Evolutionary conservation across 2,888 invertebrate genomes (phyloP).

Genomic region (Cybosia mesomella): DNA sequence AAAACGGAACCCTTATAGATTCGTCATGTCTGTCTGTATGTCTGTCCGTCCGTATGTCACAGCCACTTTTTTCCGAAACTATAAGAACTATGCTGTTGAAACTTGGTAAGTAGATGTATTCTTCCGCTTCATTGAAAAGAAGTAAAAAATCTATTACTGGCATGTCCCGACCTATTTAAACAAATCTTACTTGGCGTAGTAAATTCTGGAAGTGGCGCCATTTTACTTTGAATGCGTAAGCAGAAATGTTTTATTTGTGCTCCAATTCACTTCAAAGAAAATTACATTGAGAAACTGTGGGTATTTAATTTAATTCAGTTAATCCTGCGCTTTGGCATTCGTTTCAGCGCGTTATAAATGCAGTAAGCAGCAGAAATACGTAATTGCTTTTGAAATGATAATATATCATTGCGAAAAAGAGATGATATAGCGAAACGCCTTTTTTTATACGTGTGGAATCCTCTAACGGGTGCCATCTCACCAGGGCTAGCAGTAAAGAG

Average conservation of each 20-base stretch:
- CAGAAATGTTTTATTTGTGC: conserved; percentile 58
- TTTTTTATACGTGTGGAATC: no score
- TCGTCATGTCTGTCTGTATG: no score
- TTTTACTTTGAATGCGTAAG: conserved; percentile 59
- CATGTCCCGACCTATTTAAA: conserved; percentile 58
- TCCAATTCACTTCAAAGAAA: conserved; percentile 43
- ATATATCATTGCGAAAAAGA: no score
- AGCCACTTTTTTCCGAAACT: no score
- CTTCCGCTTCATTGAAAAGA: conserved; percentile 24
- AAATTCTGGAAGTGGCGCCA: conserved; percentile 58
- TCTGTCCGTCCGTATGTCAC: no score
- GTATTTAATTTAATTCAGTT: conserved; percentile 22
- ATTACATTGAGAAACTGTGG: conserved; percentile 31
- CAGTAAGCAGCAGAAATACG: background rate
- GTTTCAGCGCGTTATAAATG: background rate
- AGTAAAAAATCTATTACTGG: conserved; percentile 64
- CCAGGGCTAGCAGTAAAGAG: no score
- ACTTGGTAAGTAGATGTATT: no score
- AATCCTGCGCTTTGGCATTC: background rate
- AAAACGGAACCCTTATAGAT: no score
- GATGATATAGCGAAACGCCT: no score
- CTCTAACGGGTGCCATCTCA: no score
- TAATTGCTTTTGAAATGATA: background rate
- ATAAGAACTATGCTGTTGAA: no score
- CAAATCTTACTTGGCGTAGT: conserved; percentile 57